Base-by-base conservation (phyloP, 2,113 vertebrate genomes). In the Polypterus senegalus region DNA sequence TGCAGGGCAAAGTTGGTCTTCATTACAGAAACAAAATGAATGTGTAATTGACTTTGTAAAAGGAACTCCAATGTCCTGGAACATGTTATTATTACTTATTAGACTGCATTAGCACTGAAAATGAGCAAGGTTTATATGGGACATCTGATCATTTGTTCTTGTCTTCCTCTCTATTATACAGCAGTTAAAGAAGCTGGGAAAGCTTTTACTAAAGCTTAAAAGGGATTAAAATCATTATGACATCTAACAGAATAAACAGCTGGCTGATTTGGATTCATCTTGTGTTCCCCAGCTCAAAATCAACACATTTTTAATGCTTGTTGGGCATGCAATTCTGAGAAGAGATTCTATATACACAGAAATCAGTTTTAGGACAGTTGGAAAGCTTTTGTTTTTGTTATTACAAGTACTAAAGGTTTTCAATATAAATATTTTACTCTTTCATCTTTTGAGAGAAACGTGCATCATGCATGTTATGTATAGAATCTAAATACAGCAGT, bases 181-280 rank as follows among this genome's bases (percentile, higher is more conserved):
- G 4, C 56, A 58, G 56, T 58, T 27, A 58, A 58, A 43, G 43
- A 7, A 43, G 46, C 56, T 44, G 56, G 27, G 11, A 58, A 45
- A 58, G 56, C 56, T 58, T 4, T 45, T 27, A 43, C 56, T 45
- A 43, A 9, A 58, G 56, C 11, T 58, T 58, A 58, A 58, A 58
- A 45, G 56, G 43, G 56, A 58, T 58, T 58, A 58, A 3, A 58
- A 27, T 58, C 56, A 58, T 58, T 58, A 45, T 45, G 43, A 58
- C 44, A 58, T 58, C 43, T 58, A 58, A 58, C 56, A 58, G 45
- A 56, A 58, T 45, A 45, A 58, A 58, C 56, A 58, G 56, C 56
- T 58, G 56, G 56, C 46, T 43, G 56, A 58, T 45, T 45, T 6
- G 56, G 56, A 58, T 45, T 58, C 1, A 58, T 58, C 27, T 45